Evolutionary conservation across 2,888 invertebrate genomes (phyloP).

Genomic region (Drosophila borealis): DNA sequence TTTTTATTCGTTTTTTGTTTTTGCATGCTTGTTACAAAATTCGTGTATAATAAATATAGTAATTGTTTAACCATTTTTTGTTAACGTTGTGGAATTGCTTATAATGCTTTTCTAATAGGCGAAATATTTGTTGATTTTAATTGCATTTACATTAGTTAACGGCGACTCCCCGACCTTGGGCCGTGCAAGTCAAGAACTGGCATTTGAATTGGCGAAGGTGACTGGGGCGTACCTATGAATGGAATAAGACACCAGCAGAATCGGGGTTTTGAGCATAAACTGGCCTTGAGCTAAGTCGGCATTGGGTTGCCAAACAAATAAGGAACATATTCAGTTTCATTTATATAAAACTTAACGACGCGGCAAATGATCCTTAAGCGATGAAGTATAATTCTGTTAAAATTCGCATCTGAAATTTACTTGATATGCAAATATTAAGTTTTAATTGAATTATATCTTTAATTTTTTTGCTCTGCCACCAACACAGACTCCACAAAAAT

Average conservation of each 20-base stretch:
- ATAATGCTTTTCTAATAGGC: slow-evolving; percentile 78
- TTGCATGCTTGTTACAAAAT: slow-evolving; percentile 73
- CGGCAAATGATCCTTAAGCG: too few relatives aligned
- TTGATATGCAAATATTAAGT: too few relatives aligned
- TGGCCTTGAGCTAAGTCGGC: slow-evolving; percentile 15
- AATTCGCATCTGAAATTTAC: too few relatives aligned
- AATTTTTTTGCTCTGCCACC: background rate
- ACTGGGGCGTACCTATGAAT: slow-evolving; percentile 21
- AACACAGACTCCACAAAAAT: slow-evolving; percentile 1
- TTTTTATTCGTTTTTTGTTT: slow-evolving; percentile 42
- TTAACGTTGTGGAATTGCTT: slow-evolving; percentile 44
- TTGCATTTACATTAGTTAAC: slow-evolving; percentile 56
- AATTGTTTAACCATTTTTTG: slow-evolving; percentile 62
- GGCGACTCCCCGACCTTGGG: slow-evolving; percentile 61
- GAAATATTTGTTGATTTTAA: slow-evolving; percentile 74
- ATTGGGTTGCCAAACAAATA: slow-evolving; percentile 9
- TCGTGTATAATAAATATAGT: slow-evolving; percentile 79
- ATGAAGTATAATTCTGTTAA: too few relatives aligned
- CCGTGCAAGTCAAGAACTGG: slow-evolving; percentile 45
- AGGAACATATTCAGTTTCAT: slow-evolving; percentile 4
- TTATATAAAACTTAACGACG: too few relatives aligned
- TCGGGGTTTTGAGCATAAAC: slow-evolving; percentile 14
- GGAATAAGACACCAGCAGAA: slow-evolving; percentile 26
- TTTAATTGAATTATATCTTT: background rate
- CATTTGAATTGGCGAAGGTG: slow-evolving; percentile 46